Base-by-base conservation (phyloP, 2,113 vertebrate genomes). In the Melanotaenia duboulayi region DNA sequence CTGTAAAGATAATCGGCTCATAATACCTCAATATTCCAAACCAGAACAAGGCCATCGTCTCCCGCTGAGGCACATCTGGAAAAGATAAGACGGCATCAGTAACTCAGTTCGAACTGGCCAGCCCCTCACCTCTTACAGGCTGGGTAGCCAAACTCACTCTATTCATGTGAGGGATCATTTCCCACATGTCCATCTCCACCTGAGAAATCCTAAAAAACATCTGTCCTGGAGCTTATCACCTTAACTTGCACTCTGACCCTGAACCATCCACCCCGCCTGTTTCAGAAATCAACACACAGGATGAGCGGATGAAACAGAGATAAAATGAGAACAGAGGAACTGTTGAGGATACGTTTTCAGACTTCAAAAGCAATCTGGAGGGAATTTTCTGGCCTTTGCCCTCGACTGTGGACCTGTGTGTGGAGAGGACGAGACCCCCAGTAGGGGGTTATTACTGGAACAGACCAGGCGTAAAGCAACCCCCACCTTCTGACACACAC, bases 21-120 rank as follows among this genome's bases (percentile, higher is more conserved):
- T 7, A n/a, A 42, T 74, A 99, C 97, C 96, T 98, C 94, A 9
- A 95, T 91, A 83, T 96, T 96, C 97, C 97, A 99, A 10, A 99
- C 90, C 91, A 96, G 83, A 52, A 99, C 61, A 22, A 96, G 90
- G 59, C 97, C 97, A 74, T 99, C 97, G 74, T 99, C 97, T 32
- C 97, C 96, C 19, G 97, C 96, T 56, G 97, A 99, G 23, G 96
- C 97, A 94, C 96, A 99, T 82, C 97, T 99, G 88, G 64, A 54
- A 74, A 46, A 75, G 51, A 80, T 0, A 42, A 55, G 20, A 22
- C 70, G 37, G 4, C 12, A 24, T 28, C 42, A 63, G 49, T 22
- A 2, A 19, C n/a, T 7, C 11, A 3, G 56, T 14, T 22, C 40
- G 32, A 7, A 42, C 13, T 14, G 13, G 12, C 39, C 44, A 72